Conservation (phyloP, 2,113 vertebrate species). For the Mixornis gularis region DNA sequence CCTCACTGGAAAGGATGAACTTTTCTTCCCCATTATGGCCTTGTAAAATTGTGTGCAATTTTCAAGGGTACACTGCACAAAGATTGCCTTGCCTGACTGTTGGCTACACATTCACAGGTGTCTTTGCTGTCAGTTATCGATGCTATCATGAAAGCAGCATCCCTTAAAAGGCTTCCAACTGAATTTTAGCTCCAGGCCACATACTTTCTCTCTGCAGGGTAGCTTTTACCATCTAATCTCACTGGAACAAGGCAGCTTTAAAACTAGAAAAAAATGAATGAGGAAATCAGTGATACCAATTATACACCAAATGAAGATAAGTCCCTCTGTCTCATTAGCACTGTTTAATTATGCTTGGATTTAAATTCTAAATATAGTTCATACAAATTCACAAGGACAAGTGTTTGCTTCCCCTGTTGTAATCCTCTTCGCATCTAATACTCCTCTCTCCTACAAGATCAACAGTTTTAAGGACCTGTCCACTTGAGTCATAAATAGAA, state of each 20-base stretch:
- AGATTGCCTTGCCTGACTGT: not conserved
- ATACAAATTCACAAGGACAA: conserved; percentile 41
- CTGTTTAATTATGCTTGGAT: conserved; percentile 50
- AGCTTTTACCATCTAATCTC: conserved; percentile 13
- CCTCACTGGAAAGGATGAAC: not conserved
- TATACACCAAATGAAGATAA: conserved; percentile 32
- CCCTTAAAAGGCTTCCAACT: conserved; percentile 24
- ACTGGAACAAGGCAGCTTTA: conserved; percentile 6
- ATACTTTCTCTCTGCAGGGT: conserved; percentile 8
- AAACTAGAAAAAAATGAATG: conserved; percentile 40
- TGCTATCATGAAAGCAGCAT: not conserved
- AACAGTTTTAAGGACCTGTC: conserved; percentile 1
- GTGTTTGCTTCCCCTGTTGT: conserved; percentile 34
- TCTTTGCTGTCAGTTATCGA: not conserved
- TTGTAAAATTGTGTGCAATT: not conserved
- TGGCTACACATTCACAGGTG: not conserved
- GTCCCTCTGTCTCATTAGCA: conserved; percentile 42
- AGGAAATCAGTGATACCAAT: conserved; percentile 49
- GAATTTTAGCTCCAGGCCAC: conserved; percentile 24
- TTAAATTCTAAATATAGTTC: conserved; percentile 49
- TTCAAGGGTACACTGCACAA: not conserved
- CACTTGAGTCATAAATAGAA: not conserved
- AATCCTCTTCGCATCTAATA: not conserved
- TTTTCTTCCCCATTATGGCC: not conserved
- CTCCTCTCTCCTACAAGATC: not conserved